Evolutionary conservation across 2,888 invertebrate species (phyloP).

Genomic region (Spatulosminthurus flaviceps): DNA sequence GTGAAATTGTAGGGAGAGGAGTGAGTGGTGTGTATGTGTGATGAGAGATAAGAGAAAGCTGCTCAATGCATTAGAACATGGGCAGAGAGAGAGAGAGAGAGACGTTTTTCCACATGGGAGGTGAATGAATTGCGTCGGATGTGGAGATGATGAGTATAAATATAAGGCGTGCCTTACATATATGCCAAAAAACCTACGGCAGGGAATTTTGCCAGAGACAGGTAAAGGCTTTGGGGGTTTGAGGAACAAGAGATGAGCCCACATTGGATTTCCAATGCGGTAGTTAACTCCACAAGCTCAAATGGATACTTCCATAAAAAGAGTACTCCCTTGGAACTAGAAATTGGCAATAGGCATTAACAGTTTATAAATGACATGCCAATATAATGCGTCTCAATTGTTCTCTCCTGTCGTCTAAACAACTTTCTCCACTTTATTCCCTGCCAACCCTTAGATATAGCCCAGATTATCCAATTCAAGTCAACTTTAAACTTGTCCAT

Average conservation of each 20-base stretch:
- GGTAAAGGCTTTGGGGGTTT: constrained; percentile 15
- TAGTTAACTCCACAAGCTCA: background rate
- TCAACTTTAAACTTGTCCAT: background rate
- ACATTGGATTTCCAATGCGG: no score
- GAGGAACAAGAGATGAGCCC: background rate
- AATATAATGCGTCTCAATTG: background rate
- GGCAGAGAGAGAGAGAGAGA: background rate
- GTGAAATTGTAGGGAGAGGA: no score
- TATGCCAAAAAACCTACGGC: constrained; percentile 23
- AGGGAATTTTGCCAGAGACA: constrained; percentile 24
- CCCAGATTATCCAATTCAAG: background rate
- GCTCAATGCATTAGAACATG: background rate
- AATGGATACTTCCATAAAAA: background rate
- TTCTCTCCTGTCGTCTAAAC: background rate
- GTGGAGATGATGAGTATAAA: constrained; percentile 39
- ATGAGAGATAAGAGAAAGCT: background rate
- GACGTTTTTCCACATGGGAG: constrained; percentile 33
- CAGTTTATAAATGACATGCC: no score
- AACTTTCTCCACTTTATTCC: background rate
- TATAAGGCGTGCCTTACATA: no score
- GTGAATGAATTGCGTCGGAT: constrained; percentile 36
- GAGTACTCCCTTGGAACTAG: background rate
- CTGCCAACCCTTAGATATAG: background rate
- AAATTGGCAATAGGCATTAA: no score
- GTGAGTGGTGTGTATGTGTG: background rate